Evolutionary conservation across 2,888 invertebrate genomes (phyloP), one percentile per base, ranked within the genome.

Genomic region (Drosophila nigritarsus): DNA sequence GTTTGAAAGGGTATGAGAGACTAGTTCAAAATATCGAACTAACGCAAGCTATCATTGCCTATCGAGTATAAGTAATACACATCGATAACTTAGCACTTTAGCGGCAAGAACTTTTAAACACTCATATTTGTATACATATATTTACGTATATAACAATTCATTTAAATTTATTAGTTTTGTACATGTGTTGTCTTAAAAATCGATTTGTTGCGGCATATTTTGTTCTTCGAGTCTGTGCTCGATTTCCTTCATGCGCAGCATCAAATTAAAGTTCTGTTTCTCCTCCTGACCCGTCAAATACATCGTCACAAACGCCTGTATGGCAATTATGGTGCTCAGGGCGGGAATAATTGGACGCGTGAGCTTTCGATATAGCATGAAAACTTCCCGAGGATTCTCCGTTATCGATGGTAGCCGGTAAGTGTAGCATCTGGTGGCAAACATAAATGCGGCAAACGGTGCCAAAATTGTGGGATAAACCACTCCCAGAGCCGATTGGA

Each of bases 221-320:
- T 88, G 64, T 42, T 84, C 70, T 48, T 91, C 91, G 6, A 88
- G 38, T 45, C 88, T 49, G 7, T 83, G 75, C 58, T 93, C 93
- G 11, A 92, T 75, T 65, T 91, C 81, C 18, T 78, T 75, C 85
- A 93, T 76, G 29, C 91, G 89, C 18, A 84, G 58, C 67, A 90
- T 80, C 18, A 93, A 20, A 3, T 68, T 73, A 27, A 91, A 79
- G 58, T 83, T 90, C 53, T 93, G 95, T 76, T 93, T 93, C 73
- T 94, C 93, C 93, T 96, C 95, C 70, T 93, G 94, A 78, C 95
- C 95, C 0, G 96, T 95, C 0, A 96, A 80, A 36, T 93, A 90
- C 48, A 95, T 94, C 0, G 95, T 95, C 0, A 94, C 74, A 0
- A 95, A 9, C 0, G 94, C 90, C 65, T 97, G 95, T 0, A 93